phyloP scores from a whole-genome alignment of 64 coral and sea anemone genomes.

The Cladopsammia gracilis region DNA sequence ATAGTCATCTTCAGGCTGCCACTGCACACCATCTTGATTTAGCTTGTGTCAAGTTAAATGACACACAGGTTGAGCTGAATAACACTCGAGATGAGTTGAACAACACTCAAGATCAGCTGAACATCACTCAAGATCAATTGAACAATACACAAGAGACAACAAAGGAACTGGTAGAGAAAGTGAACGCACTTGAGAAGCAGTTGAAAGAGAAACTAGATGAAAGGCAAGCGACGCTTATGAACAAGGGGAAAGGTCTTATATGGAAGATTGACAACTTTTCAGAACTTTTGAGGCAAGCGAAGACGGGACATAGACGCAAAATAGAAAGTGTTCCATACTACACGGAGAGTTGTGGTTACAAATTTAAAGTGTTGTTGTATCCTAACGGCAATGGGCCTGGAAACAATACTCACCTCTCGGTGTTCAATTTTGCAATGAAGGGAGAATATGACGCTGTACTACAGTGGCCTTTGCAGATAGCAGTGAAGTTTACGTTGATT shows the following conservation, averaged over 20 bases:
- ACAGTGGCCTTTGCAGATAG: not conserved
- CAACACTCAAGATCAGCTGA: not conserved
- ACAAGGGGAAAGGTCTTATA: not conserved
- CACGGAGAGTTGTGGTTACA: not conserved
- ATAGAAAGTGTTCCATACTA: not conserved
- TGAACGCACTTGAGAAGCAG: not conserved
- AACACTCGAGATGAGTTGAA: not conserved
- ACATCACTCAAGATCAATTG: too few species aligned
- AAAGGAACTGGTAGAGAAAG: not conserved
- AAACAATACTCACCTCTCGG: not conserved
- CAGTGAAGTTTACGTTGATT: not conserved
- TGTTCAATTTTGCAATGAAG: not conserved
- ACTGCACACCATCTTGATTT: not conserved
- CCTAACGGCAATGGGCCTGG: not conserved
- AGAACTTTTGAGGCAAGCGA: not conserved
- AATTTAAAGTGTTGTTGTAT: not conserved
- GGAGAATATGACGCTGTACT: slow-evolving; percentile 29
- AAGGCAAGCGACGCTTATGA: not conserved
- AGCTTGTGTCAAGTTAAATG: not conserved
- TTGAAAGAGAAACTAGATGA: not conserved
- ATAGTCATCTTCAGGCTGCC: not conserved
- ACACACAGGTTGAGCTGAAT: not conserved
- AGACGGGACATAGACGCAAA: not conserved
- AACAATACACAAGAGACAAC: too few species aligned
- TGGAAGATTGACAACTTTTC: not conserved